Evolutionary conservation across 2,113 vertebrate genomes (phyloP).

Genomic region (Ivindomyrus marchei): DNA sequence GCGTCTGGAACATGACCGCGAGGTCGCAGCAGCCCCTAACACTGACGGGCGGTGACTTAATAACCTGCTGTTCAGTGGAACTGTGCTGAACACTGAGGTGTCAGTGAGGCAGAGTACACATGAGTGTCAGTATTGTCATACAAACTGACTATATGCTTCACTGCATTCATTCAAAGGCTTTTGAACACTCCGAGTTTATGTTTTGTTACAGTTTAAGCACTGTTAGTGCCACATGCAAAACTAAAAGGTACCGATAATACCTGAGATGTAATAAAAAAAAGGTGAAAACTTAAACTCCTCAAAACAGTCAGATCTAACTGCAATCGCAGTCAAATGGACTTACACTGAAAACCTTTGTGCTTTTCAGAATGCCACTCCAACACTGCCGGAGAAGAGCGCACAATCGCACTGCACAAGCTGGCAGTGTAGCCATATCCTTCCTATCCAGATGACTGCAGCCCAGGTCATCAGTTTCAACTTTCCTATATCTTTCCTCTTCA

Average conservation of each 20-base stretch:
- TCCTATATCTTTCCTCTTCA: not conserved
- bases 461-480: not conserved
- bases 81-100: not conserved
- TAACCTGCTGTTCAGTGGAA: not conserved
- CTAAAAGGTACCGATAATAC: not conserved
- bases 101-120: not conserved
- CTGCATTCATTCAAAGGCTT: not conserved
- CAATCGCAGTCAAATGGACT: not conserved
- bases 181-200: not conserved
- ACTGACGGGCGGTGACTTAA: constrained; percentile 12
- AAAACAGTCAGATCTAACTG: not conserved
- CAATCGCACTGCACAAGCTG: not conserved
- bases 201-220: not conserved
- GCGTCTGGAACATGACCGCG: not conserved
- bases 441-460: not conserved
- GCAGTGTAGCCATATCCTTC: not conserved
- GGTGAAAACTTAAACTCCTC: not conserved
- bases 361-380: not conserved
- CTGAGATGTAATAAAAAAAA: not conserved
- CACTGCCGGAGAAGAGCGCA: not conserved
- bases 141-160: not conserved
- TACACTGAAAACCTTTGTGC: not conserved
- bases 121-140: not conserved
- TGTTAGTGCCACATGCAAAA: not conserved
- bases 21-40: not conserved